Conservation (phyloP, 1,140 invertebrate genomes). For the Lepidurus apus region DNA sequence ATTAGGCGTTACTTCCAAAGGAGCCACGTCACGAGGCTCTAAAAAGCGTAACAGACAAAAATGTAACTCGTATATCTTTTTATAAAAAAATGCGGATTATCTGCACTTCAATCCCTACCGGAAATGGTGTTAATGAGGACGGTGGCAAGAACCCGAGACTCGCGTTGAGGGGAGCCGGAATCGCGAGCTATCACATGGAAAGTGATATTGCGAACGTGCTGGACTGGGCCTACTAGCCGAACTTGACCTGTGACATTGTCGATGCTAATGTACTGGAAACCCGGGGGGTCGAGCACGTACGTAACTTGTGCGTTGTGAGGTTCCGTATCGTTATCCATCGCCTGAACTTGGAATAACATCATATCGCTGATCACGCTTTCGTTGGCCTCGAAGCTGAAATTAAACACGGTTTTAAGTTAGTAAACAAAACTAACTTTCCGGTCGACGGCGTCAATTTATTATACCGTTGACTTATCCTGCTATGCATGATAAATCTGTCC, state of each 20-base stretch:
- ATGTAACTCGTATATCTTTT: neutral
- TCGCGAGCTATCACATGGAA: slow-evolving; percentile 26
- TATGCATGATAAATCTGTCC: too few species aligned
- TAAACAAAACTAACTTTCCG: neutral
- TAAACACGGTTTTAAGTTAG: neutral
- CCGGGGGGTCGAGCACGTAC: slow-evolving; percentile 6
- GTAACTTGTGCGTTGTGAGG: neutral
- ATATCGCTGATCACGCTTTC: slow-evolving; percentile 8
- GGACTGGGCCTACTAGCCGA: neutral
- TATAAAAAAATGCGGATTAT: neutral
- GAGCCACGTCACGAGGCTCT: slow-evolving; percentile 30
- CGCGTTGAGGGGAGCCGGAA: slow-evolving; percentile 11
- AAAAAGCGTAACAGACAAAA: neutral
- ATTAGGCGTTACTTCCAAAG: slow-evolving; percentile 21
- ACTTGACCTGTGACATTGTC: neutral
- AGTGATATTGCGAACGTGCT: slow-evolving; percentile 24
- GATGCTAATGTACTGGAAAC: slow-evolving; percentile 22
- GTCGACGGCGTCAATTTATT: too few species aligned
- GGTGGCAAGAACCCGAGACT: slow-evolving; percentile 17
- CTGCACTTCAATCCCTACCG: slow-evolving; percentile 24
- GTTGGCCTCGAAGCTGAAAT: slow-evolving; percentile 9
- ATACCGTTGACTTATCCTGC: too few species aligned
- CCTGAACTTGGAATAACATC: neutral
- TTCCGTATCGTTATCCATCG: slow-evolving; percentile 29
- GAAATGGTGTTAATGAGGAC: slow-evolving; percentile 22